Conservation (phyloP, 2,113 vertebrate genomes). For the Neolamprologus sp. region DNA sequence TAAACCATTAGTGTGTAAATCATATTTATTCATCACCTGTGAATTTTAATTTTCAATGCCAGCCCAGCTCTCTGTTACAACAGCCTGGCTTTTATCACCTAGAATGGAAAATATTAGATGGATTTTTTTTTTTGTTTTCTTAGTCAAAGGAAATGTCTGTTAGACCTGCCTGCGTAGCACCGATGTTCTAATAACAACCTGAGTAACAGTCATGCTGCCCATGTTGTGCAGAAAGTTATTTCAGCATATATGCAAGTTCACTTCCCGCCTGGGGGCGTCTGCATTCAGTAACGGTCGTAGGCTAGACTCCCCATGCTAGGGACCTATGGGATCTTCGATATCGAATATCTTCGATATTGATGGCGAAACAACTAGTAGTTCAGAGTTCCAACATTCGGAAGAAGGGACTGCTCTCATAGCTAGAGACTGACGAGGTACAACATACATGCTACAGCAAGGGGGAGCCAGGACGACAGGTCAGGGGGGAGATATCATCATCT, state of each 20-base stretch:
- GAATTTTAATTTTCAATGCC: neutral
- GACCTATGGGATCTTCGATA: neutral
- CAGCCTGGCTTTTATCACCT: neutral
- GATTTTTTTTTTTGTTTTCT: neutral
- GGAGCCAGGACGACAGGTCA: neutral
- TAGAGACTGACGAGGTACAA: neutral
- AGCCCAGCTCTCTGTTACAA: neutral
- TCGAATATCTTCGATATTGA: fast-evolving
- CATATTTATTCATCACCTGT: neutral
- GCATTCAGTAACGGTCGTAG: neutral
- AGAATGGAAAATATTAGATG: neutral
- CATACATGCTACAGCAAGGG: neutral
- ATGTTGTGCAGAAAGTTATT: neutral
- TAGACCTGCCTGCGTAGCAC: neutral
- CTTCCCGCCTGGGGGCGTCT: neutral
- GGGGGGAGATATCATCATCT: neutral
- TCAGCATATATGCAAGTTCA: neutral
- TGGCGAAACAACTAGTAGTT: neutral
- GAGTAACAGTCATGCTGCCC: neutral
- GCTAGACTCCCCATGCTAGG: neutral
- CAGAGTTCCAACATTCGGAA: neutral
- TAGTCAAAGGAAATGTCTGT: neutral
- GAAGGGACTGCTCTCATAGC: neutral
- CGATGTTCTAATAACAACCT: neutral
- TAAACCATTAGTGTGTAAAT: neutral